phyloP scores from a whole-genome alignment of 2,113 vertebrate genomes.

The Arenaria interpres region DNA sequence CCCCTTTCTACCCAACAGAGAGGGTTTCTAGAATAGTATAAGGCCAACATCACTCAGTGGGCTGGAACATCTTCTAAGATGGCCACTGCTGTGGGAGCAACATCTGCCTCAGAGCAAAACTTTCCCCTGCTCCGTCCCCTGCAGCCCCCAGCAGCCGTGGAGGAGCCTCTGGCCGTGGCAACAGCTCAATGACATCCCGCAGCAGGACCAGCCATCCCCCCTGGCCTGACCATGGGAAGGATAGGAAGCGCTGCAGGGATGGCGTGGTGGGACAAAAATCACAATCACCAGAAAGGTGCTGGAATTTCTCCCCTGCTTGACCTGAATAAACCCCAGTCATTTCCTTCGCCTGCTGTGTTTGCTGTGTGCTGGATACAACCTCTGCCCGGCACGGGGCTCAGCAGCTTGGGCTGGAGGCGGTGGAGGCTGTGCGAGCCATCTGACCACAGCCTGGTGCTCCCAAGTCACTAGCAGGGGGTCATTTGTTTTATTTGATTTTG shows the following conservation, averaged over 20 bases:
- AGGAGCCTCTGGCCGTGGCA: not conserved
- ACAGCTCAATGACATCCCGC: not conserved
- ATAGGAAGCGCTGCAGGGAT: not conserved
- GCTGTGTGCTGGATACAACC: not conserved
- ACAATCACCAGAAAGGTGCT: not conserved
- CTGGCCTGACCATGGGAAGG: not conserved
- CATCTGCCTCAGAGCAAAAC: not conserved
- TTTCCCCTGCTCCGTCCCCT: not conserved
- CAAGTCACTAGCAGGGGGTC: not conserved
- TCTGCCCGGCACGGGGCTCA: rapidly evolving
- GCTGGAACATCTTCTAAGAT: not conserved
- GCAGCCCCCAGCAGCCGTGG: rapidly evolving
- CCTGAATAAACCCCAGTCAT: not conserved
- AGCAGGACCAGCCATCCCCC: not conserved
- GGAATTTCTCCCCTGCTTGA: not conserved
- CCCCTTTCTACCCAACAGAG: not conserved
- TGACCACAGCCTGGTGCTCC: not conserved
- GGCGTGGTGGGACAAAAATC: not conserved
- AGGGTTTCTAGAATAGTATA: not conserved
- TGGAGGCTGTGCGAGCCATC: not conserved
- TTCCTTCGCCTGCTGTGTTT: not conserved
- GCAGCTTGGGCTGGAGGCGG: not conserved
- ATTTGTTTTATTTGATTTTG: not conserved
- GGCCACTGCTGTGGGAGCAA: not conserved
- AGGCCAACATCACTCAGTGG: rapidly evolving